Evolutionary conservation across 2,113 vertebrate species (phyloP).

Genomic region (Macaca fascicularis): T2T-MFA8v1.1 NC_088375.1:68341501-68342000

Average conservation of each 20-base stretch:
- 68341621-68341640: accelerated
- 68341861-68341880: neutral
- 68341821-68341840: neutral
- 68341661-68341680: accelerated
- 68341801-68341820: neutral
- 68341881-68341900: neutral
- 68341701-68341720: neutral
- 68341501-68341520: neutral
- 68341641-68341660: neutral
- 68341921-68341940: neutral
- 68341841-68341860: neutral
- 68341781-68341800: neutral
- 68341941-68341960: neutral
- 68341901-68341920: neutral
- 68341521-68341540: neutral
- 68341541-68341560: neutral
- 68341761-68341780: neutral
- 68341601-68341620: neutral
- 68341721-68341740: neutral
- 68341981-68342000: neutral
- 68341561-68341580: neutral
- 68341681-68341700: neutral
- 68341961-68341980: neutral
- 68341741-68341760: neutral
- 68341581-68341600: accelerated